Evolutionary conservation across 35 echinoderm and acorn worm species (phyloP).

Genomic region (Lytechinus variegatus): DNA sequence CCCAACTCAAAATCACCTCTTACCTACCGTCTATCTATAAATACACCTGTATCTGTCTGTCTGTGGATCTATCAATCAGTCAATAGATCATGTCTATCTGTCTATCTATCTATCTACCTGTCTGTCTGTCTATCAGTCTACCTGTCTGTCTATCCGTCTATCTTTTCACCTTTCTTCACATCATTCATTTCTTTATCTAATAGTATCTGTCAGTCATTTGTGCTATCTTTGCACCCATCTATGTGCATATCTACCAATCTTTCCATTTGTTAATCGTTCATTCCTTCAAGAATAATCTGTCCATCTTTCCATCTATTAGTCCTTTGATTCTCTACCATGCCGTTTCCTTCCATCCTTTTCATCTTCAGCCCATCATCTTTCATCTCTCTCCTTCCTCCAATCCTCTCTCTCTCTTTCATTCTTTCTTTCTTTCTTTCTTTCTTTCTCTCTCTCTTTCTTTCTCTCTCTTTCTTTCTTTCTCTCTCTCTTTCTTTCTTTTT

Average conservation of each 20-base stretch:
- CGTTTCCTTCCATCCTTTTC: background rate
- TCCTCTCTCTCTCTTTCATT: background rate
- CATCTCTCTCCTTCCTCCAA: background rate
- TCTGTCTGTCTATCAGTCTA: too few species aligned
- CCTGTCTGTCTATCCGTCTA: too few species aligned
- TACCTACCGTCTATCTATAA: background rate
- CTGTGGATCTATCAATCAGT: too few species aligned
- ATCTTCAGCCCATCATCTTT: background rate
- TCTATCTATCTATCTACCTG: too few species aligned
- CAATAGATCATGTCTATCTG: too few species aligned
- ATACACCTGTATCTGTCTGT: too few species aligned
- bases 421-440: background rate
- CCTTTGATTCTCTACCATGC: background rate
- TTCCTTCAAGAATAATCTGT: background rate
- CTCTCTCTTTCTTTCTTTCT: background rate
- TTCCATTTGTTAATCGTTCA: background rate
- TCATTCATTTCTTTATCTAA: too few species aligned
- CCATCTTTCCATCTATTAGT: background rate
- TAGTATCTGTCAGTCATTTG: background rate
- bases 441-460: background rate
- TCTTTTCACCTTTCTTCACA: too few species aligned
- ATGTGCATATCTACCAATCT: background rate
- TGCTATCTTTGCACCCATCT: background rate
- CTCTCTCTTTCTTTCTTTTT: background rate
- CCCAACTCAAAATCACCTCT: background rate